These are phyloP conservation scores for Tortrix viridana DNA, from an alignment of 2,888 invertebrate genomes.

Conservation along the genomic window DNA sequence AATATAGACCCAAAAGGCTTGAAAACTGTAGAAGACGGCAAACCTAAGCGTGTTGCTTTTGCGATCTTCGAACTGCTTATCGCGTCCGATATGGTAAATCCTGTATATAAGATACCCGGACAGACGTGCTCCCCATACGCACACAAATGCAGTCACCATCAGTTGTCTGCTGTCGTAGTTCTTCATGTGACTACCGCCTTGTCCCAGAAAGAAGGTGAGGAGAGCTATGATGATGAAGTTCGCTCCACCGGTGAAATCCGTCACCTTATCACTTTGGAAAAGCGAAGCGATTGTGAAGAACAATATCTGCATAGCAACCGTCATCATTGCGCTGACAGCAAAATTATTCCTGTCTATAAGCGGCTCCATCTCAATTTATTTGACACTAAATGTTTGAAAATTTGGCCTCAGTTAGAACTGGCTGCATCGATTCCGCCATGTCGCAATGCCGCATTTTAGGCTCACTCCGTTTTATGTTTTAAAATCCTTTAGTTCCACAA, in stretches of 20 bases:
- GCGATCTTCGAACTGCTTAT: constrained; percentile 95
- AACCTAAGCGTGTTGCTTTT: constrained; percentile 93
- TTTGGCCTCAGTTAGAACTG: constrained; percentile 65
- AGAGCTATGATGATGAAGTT: constrained; percentile 96
- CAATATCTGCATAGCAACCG: constrained; percentile 92
- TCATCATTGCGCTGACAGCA: constrained; percentile 93
- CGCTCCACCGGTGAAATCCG: constrained; percentile 96
- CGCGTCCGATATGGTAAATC: constrained; percentile 94
- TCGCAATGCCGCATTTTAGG: constrained; percentile 71
- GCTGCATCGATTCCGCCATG: constrained; percentile 56
- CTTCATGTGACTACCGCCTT: constrained; percentile 88
- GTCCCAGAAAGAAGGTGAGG: constrained; percentile 93
- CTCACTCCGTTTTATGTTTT: constrained; percentile 42
- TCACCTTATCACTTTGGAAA: constrained; percentile 95
- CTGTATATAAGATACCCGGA: constrained; percentile 95
- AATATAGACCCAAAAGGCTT: constrained; percentile 96
- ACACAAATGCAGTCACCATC: constrained; percentile 95
- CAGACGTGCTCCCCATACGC: constrained; percentile 93
- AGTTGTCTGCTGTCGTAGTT: constrained; percentile 94
- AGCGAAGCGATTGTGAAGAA: constrained; percentile 94
- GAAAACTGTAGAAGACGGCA: constrained; percentile 96
- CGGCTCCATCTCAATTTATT: constrained; percentile 84
- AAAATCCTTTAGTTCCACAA: constrained; percentile 37
- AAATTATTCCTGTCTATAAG: constrained; percentile 93
- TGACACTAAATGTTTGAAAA: constrained; percentile 60